Conservation (phyloP, 2,797 vertebrate species). For the Lepus townsendii region DNA sequence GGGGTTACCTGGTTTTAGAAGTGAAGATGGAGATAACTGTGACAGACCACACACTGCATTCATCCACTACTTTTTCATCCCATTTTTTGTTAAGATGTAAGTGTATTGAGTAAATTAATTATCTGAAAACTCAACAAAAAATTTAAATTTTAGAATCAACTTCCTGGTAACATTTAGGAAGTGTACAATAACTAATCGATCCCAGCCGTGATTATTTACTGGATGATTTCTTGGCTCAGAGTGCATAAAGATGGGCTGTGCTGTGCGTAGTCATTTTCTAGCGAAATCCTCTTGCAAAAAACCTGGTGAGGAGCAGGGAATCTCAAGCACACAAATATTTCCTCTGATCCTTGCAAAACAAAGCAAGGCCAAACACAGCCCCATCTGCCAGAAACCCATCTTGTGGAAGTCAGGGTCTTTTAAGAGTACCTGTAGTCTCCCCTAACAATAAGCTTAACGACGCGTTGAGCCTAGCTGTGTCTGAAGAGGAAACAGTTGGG, state of each 20-base stretch:
- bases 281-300: background rate
- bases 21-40: background rate
- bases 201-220: background rate
- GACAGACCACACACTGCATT: background rate
- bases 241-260: background rate
- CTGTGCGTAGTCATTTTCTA: background rate
- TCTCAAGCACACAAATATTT: background rate
- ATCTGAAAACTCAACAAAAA: slow-evolving; percentile 1
- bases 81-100: slow-evolving; percentile 4
- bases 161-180: background rate
- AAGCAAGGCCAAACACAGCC: background rate
- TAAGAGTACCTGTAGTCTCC: background rate
- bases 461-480: background rate
- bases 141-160: background rate
- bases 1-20: background rate
- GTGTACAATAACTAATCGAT: background rate
- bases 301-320: background rate
- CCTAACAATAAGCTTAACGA: background rate
- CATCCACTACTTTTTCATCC: background rate
- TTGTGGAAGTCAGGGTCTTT: background rate
- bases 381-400: background rate
- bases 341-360: slow-evolving; percentile 54
- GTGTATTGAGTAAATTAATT: background rate
- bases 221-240: background rate
- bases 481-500: slow-evolving; percentile 18